Evolutionary conservation across 2,797 vertebrate species (phyloP), one percentile per base, ranked within the genome.

Genomic region (Pelobates cultripes): DNA sequence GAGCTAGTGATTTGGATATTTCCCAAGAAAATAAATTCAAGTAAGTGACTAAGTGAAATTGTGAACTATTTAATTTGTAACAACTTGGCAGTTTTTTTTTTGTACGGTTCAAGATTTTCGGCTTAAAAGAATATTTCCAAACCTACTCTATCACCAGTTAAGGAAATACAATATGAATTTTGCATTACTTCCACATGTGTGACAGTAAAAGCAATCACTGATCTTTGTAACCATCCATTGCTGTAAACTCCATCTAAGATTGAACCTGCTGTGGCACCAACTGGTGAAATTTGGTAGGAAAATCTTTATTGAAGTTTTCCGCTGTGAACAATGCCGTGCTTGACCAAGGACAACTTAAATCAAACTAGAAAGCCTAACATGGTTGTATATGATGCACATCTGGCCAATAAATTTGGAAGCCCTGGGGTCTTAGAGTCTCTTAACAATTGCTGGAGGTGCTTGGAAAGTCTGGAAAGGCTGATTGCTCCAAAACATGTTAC

Each of bases 391-490:
- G 3, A 3, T 53, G 7, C 79, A 68, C 79, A 81, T 81, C 79
- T 81, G 79, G 67, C 74, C 70, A 53, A 70, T 70, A 70, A 81
- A 81, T 55, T 55, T 43, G 10, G 28, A 28, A 51, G 55, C 47
- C 79, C 55, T 64, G 43, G 14, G 44, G 73, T 42, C 67, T 73
- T 9, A 51, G 66, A 44, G 51, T 17, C 57, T 64, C 53, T 41
- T 63, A 73, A 70, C 67, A 71, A 76, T 70, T 68, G 47, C 14
- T 12, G 15, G 43, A 45, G 68, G 44, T 15, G 68, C 42, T 44
- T 70, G 73, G 55, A 61, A 51, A 75, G 44, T 43, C 72, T 81
- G 66, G 61, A 41, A 70, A 75, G 51, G 17, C 43, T 47, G 72
- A 81, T 70, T 75, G 73, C 63, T 68, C 64, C 43, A 41, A 64